Conservation (phyloP, 2,888 invertebrate genomes). For the Physocephala rufipes region DNA sequence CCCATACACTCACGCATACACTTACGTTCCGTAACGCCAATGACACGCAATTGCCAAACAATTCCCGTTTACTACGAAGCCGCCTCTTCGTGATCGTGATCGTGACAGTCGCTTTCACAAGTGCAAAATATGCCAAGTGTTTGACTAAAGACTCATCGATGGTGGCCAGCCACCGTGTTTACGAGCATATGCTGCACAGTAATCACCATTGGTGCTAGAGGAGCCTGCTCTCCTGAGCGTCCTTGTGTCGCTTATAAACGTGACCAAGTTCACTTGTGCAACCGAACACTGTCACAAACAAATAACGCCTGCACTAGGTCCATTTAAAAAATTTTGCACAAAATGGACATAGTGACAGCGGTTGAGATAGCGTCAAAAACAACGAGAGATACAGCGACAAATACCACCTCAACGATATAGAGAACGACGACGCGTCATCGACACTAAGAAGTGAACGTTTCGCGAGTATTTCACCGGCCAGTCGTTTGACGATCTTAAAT, state of each 20-base stretch:
- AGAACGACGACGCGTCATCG: too few relatives aligned
- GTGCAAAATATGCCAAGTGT: constrained; percentile 19
- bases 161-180: constrained; percentile 23
- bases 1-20: background rate
- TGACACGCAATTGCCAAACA: constrained; percentile 22
- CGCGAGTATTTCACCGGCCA: background rate
- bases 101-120: constrained; percentile 37
- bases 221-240: constrained; percentile 24
- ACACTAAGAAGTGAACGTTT: too few relatives aligned
- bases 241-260: constrained; percentile 34
- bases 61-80: background rate
- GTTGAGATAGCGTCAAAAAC: too few relatives aligned
- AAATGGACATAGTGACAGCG: background rate
- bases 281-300: background rate
- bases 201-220: constrained; percentile 3
- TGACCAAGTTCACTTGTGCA: constrained; percentile 29
- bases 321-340: background rate
- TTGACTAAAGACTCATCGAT: constrained; percentile 5
- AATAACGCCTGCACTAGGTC: background rate
- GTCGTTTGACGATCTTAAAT: constrained; percentile 3
- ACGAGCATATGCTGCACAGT: background rate
- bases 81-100: constrained; percentile 28
- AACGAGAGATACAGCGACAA: too few relatives aligned
- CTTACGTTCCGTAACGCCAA: background rate
- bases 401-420: too few relatives aligned